Evolutionary conservation across 2,888 invertebrate species (phyloP).

Genomic region (Emmelina monodactyla): DNA sequence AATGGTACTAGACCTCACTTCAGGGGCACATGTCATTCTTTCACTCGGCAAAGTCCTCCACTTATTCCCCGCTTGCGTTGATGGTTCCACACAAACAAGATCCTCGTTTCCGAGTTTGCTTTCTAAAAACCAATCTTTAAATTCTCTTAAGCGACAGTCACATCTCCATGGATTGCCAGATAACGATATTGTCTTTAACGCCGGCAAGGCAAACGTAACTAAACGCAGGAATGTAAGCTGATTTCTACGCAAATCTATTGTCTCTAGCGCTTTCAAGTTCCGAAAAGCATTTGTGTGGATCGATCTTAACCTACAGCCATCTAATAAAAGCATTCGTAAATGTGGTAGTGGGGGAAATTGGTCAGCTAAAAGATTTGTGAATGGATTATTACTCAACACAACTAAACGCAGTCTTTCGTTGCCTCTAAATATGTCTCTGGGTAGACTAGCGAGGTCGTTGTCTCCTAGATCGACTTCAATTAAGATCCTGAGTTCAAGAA

Average conservation of each 20-base stretch:
- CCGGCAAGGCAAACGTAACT: conserved; percentile 72
- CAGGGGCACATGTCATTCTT: conserved; percentile 85
- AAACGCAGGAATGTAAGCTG: conserved; percentile 71
- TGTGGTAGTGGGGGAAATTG: conserved; percentile 86
- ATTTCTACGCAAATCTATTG: conserved; percentile 84
- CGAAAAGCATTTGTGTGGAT: conserved; percentile 81
- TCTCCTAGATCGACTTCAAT: conserved; percentile 88
- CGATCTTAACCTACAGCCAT: conserved; percentile 77
- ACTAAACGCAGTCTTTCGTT: conserved; percentile 83
- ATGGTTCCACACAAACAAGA: conserved; percentile 77
- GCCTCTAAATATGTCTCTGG: conserved; percentile 82
- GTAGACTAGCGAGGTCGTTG: conserved; percentile 77
- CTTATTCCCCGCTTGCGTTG: conserved; percentile 70
- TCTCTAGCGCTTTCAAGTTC: conserved; percentile 75
- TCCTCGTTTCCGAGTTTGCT: conserved; percentile 80
- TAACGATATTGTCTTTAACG: conserved; percentile 80
- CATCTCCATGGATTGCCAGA: conserved; percentile 92
- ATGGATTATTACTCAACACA: conserved; percentile 82
- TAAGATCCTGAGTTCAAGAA: conserved; percentile 83
- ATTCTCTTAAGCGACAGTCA: conserved; percentile 84
- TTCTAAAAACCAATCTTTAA: conserved; percentile 83
- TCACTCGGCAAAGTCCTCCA: conserved; percentile 81
- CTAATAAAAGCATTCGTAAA: conserved; percentile 80
- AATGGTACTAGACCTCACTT: conserved; percentile 70
- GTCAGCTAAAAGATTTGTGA: conserved; percentile 73